phyloP scores from a whole-genome alignment of 1,140 invertebrate genomes.

The Formica selysi region DNA sequence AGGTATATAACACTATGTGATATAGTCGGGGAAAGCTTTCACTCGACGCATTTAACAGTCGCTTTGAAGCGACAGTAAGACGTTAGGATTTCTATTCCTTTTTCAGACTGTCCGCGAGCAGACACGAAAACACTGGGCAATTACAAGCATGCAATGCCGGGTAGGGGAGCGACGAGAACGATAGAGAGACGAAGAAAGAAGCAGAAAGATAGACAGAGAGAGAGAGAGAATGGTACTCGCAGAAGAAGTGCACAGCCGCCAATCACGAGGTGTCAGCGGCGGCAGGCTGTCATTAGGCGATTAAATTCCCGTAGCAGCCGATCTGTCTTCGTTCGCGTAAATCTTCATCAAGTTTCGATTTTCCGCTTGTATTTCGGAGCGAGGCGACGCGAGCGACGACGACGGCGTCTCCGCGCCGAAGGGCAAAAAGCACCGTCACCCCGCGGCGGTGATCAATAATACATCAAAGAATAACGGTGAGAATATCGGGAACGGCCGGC shows the following conservation, averaged over 20 bases:
- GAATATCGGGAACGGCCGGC: slow-evolving; percentile 31
- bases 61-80: slow-evolving; percentile 48
- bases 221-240: slow-evolving; percentile 44
- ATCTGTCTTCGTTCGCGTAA: slow-evolving; percentile 73
- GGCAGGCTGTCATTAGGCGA: slow-evolving; percentile 81
- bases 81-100: slow-evolving; percentile 42
- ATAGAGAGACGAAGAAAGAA: neutral
- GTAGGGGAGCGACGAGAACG: slow-evolving; percentile 12
- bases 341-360: slow-evolving; percentile 77
- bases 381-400: neutral
- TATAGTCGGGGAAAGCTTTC: neutral
- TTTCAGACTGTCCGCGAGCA: slow-evolving; percentile 44
- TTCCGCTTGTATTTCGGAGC: slow-evolving; percentile 53
- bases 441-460: slow-evolving; percentile 51
- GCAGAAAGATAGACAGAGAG: slow-evolving; percentile 1
- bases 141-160: slow-evolving; percentile 53
- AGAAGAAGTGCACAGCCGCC: slow-evolving; percentile 71
- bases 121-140: slow-evolving; percentile 51
- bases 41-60: slow-evolving; percentile 29
- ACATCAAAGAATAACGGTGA: slow-evolving; percentile 62
- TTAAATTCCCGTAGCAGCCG: slow-evolving; percentile 78
- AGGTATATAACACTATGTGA: neutral
- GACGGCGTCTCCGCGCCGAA: slow-evolving; percentile 39
- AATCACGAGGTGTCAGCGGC: slow-evolving; percentile 73
- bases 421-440: slow-evolving; percentile 56